These are phyloP conservation scores for Caradrina clavipalpis DNA, from an alignment of 2,888 invertebrate species.

Conservation along the genomic window DNA sequence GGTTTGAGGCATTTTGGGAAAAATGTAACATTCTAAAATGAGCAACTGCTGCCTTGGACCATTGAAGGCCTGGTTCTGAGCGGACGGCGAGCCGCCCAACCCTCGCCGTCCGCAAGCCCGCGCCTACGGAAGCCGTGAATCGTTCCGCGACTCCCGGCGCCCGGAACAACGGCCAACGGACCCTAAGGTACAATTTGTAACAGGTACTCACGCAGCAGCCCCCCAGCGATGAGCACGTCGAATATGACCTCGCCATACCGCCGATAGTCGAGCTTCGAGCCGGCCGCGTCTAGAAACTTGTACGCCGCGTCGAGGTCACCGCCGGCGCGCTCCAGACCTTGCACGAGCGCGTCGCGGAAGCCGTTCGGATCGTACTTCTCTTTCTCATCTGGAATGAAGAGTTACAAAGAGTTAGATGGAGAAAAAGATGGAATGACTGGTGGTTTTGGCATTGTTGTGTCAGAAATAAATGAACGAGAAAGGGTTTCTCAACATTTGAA, in stretches of 20 bases:
- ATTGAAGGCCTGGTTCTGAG: no score
- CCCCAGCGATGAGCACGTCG: conserved; percentile 99
- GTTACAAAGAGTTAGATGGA: background rate
- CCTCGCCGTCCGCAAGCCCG: no score
- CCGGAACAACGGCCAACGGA: background rate
- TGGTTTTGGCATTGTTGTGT: background rate
- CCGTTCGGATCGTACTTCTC: conserved; percentile 99
- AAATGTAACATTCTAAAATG: no score
- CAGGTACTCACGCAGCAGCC: conserved; percentile 94
- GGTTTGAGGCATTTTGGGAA: no score
- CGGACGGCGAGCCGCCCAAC: no score
- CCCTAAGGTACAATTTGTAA: background rate
- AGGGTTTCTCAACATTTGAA: conserved; percentile 81
- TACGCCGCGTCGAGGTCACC: conserved; percentile 98
- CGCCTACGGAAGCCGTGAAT: no score
- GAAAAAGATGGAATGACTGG: background rate
- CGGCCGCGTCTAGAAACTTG: conserved; percentile 98
- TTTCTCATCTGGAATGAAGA: conserved; percentile 96
- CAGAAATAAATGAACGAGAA: conserved; percentile 86
- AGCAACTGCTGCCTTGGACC: no score
- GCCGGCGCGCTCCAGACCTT: conserved; percentile 98
- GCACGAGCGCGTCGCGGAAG: conserved; percentile 99
- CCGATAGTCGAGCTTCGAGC: conserved; percentile 99
- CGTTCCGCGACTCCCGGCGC: no score
- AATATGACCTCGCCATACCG: conserved; percentile 99